phyloP scores from a whole-genome alignment of 2,888 invertebrate species.

The Ctena decussata region DNA sequence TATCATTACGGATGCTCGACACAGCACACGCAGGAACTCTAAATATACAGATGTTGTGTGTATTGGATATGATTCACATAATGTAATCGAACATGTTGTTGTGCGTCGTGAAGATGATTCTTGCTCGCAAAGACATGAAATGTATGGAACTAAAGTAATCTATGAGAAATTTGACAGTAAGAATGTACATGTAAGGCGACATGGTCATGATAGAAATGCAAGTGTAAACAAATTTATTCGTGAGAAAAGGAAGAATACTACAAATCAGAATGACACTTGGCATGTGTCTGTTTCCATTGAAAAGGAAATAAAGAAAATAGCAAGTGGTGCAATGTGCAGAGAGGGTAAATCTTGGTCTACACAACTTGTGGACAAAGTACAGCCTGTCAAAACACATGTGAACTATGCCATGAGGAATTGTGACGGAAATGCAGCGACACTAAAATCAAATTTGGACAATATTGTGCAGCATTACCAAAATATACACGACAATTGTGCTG shows the following conservation, averaged over 20 bases:
- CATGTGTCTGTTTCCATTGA: conserved; percentile 25
- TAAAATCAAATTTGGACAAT: conserved; percentile 9
- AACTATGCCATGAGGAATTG: conserved; percentile 12
- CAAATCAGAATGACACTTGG: conserved; percentile 35
- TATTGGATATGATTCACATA: conserved; percentile 25
- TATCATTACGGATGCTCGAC: conserved; percentile 30
- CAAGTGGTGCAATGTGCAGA: conserved; percentile 8
- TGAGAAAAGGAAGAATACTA: conserved; percentile 6
- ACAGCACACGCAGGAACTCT: conserved; percentile 20
- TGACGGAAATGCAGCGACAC: not conserved
- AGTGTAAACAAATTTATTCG: conserved; percentile 27
- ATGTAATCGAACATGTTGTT: conserved; percentile 17
- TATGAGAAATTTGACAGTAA: conserved; percentile 21
- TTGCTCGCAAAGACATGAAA: conserved; percentile 16
- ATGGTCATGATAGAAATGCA: conserved; percentile 27
- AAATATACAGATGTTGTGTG: conserved; percentile 27
- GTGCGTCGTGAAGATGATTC: conserved; percentile 18
- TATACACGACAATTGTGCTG: conserved; percentile 7
- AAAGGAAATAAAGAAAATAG: conserved; percentile 3
- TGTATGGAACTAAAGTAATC: conserved; percentile 14
- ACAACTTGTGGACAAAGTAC: conserved; percentile 10
- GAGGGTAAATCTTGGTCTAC: conserved; percentile 1
- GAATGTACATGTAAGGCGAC: not conserved
- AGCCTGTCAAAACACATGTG: conserved; percentile 16
- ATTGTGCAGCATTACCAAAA: conserved; percentile 11